Conservation (phyloP, 1,140 invertebrate genomes). For the Orchesella cincta region DNA sequence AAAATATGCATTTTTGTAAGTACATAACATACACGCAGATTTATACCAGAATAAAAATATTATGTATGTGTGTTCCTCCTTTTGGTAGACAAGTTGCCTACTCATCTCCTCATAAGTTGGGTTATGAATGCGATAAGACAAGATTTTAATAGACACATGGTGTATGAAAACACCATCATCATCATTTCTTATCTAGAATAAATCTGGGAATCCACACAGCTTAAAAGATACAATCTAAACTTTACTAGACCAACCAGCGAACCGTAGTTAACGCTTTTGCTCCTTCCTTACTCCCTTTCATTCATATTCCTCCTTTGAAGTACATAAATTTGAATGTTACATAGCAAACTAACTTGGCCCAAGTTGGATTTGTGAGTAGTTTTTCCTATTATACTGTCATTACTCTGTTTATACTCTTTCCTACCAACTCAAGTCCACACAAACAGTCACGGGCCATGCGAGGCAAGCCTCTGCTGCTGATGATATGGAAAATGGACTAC, state of each 20-base stretch:
- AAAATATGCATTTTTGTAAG: background rate
- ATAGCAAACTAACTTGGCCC: too few species aligned
- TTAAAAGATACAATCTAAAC: background rate
- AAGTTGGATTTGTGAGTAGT: too few species aligned
- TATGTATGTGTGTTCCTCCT: background rate
- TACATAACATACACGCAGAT: background rate
- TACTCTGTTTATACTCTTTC: too few species aligned
- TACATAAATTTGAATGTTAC: too few species aligned
- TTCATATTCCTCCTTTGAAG: background rate
- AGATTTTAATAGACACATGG: background rate
- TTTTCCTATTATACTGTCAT: too few species aligned
- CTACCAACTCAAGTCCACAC: too few species aligned
- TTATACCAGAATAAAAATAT: background rate
- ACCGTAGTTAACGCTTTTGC: background rate
- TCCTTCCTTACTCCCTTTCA: background rate
- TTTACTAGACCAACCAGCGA: background rate
- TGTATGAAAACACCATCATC: background rate
- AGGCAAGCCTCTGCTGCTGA: too few species aligned
- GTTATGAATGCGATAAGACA: background rate
- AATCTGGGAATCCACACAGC: background rate
- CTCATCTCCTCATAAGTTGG: background rate
- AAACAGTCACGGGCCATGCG: too few species aligned
- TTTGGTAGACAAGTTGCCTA: background rate
- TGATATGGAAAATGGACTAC: too few species aligned
- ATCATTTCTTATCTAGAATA: constrained; percentile 7